Percentiles rank a stretch among this genome's conserved stretches.
Conservation (phyloP, 92 coral and sea anemone species). For the Epizoanthus scotinus region DNA sequence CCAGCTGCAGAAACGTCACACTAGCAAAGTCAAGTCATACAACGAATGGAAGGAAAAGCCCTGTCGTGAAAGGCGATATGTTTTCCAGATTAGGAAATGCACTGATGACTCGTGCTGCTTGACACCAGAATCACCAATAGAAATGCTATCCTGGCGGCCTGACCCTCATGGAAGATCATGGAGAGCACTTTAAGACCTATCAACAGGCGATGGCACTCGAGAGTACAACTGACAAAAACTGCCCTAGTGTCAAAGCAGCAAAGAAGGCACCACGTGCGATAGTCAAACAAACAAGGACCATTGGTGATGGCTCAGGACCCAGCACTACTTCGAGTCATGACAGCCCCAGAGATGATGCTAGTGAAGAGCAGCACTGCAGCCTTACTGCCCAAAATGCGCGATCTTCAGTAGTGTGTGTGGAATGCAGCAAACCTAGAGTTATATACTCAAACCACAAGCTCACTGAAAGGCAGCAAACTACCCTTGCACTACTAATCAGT, state of each 20-base stretch:
- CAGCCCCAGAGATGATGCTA: too few relatives aligned
- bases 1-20: conserved; percentile 44
- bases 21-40: conserved; percentile 24
- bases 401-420: conserved; percentile 27
- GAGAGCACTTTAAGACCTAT: conserved; percentile 38
- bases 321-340: too few relatives aligned
- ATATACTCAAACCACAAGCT: conserved; percentile 25
- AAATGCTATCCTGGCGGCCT: conserved; percentile 53
- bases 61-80: conserved; percentile 45
- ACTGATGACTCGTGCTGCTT: conserved; percentile 25
- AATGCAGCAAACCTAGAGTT: conserved; percentile 40
- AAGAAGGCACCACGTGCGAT: not conserved
- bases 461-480: conserved; percentile 40
- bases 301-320: too few relatives aligned
- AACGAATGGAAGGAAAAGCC: conserved; percentile 25
- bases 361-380: not conserved
- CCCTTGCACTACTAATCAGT: not conserved
- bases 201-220: not conserved
- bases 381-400: conserved; percentile 48
- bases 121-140: conserved; percentile 34
- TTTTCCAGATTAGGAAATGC: conserved; percentile 47
- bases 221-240: conserved; percentile 32
- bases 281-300: not conserved
- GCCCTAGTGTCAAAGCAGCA: conserved; percentile 22
- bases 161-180: conserved; percentile 48